phyloP scores from a whole-genome alignment of 2,113 vertebrate species.

The Vidua chalybeata region DNA sequence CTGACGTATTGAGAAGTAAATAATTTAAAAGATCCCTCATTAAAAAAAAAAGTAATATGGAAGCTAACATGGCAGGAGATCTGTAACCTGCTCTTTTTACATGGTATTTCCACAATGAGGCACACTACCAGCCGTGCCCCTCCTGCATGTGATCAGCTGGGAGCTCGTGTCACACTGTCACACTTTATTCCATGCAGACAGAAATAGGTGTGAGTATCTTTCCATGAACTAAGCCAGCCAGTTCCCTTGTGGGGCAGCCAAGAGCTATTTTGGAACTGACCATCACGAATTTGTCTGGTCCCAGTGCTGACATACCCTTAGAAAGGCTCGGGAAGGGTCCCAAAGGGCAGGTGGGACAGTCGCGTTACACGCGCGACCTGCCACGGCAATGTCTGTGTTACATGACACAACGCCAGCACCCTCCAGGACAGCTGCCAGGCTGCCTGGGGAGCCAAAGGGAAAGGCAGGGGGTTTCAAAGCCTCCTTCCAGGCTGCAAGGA shows the following conservation, averaged over 20 bases:
- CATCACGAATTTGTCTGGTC: not conserved
- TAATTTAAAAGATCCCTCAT: not conserved
- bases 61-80: not conserved
- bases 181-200: not conserved
- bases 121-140: not conserved
- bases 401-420: not conserved
- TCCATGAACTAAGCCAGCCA: constrained; percentile 26
- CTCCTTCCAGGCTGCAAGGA: not conserved
- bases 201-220: not conserved
- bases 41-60: not conserved
- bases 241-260: constrained; percentile 15
- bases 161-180: not conserved
- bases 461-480: not conserved
- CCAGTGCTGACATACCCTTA: not conserved
- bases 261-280: constrained; percentile 1
- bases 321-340: not conserved
- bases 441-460: not conserved
- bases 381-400: fast-evolving
- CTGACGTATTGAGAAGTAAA: not conserved
- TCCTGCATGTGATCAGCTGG: not conserved
- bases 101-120: not conserved
- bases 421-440: not conserved
- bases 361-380: not conserved
- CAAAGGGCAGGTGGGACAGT: not conserved
- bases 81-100: not conserved